A percentile compares a stretch with the other conserved stretches of the same genome.
These are phyloP conservation scores for Poeciliopsis turneri DNA, from an alignment of 2,797 vertebrate genomes.

Conservation along the genomic window DNA sequence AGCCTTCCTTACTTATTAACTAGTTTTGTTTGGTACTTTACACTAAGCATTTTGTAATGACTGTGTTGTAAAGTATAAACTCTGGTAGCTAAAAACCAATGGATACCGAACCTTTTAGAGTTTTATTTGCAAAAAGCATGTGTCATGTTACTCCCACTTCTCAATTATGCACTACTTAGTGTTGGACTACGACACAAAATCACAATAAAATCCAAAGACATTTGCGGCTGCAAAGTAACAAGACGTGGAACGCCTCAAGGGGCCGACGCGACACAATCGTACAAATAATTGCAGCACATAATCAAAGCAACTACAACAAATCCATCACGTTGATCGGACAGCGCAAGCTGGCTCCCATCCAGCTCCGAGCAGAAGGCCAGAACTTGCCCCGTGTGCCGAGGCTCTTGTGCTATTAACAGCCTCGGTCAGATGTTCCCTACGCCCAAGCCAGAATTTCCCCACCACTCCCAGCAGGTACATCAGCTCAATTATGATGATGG, in stretches of 20 bases:
- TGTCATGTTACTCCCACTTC: not conserved
- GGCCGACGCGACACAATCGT: slow-evolving; percentile 1
- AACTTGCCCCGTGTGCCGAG: slow-evolving; percentile 38
- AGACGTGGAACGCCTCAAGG: not conserved
- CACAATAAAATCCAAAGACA: not conserved
- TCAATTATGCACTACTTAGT: not conserved
- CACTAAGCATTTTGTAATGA: not conserved
- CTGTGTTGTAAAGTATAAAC: not conserved
- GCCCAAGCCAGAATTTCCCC: slow-evolving; percentile 64
- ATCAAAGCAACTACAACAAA: slow-evolving; percentile 51
- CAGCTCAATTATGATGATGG: slow-evolving; percentile 79
- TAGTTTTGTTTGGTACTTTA: not conserved
- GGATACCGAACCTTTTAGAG: too few species aligned
- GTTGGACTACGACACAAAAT: not conserved
- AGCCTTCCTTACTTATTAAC: not conserved
- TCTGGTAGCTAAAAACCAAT: not conserved
- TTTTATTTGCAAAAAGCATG: not conserved
- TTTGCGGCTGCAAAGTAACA: not conserved
- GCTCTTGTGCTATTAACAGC: slow-evolving; percentile 56
- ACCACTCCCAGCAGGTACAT: slow-evolving; percentile 74
- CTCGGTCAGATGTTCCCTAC: slow-evolving; percentile 59
- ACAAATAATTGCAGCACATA: slow-evolving; percentile 37
- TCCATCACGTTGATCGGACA: slow-evolving; percentile 45
- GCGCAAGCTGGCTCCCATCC: slow-evolving; percentile 45
- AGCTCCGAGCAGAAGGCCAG: slow-evolving; percentile 44